Evolutionary conservation across 1,140 invertebrate species (phyloP).

Genomic region (Achatina immaculata): DNA sequence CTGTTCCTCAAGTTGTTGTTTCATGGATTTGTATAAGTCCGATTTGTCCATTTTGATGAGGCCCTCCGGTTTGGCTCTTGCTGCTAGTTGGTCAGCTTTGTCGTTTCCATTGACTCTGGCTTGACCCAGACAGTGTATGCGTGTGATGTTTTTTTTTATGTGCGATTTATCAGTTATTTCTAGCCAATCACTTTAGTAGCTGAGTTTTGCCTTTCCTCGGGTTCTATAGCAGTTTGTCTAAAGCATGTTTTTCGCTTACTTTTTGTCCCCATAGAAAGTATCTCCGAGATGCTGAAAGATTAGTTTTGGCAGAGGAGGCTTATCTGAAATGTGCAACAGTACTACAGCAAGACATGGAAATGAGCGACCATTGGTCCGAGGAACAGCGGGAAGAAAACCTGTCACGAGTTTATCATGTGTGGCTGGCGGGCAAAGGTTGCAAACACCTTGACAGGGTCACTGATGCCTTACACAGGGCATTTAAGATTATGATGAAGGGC

Average conservation of each 20-base stretch:
- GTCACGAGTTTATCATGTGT: not conserved
- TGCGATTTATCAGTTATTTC: no score
- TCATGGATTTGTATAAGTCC: no score
- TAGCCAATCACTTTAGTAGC: no score
- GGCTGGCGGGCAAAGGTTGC: slow-evolving; percentile 10
- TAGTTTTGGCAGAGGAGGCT: slow-evolving; percentile 77
- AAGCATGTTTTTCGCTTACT: slow-evolving; percentile 15
- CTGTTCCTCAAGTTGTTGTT: no score
- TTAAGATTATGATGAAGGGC: slow-evolving; percentile 32
- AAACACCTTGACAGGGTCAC: not conserved
- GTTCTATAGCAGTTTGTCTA: no score
- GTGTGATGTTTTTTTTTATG: no score
- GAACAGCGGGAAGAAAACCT: slow-evolving; percentile 21
- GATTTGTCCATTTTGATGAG: no score
- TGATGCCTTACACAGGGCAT: slow-evolving; percentile 12
- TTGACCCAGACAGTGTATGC: no score
- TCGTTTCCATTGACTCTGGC: no score
- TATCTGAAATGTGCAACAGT: slow-evolving; percentile 18
- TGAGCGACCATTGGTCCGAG: slow-evolving; percentile 17
- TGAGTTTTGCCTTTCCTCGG: no score
- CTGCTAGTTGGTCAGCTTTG: no score
- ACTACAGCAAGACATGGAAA: slow-evolving; percentile 2
- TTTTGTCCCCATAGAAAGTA: slow-evolving; percentile 75
- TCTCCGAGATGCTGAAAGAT: slow-evolving; percentile 83
- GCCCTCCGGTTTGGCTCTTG: no score